Evolutionary conservation across 2,888 invertebrate genomes (phyloP), one percentile per base, ranked within the genome.

Genomic region (Troides oblongomaculatus): DNA sequence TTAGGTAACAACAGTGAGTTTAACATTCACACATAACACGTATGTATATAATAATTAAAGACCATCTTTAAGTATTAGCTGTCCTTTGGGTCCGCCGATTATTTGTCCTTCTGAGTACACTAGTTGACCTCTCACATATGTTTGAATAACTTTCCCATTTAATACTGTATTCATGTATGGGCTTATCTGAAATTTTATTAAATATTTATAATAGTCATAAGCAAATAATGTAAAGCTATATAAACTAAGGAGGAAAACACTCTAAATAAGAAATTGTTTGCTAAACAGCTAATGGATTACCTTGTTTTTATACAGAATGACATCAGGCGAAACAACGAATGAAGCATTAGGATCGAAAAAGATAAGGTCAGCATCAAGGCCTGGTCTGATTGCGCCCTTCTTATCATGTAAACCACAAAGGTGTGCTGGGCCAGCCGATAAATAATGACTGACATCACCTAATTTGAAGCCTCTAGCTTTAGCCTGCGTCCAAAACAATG

Each of bases 301-400:
- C 93, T 96, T 96, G 81, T 96, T 95, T 76, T 95, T 94, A 76
- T 95, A 94, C 30, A 93, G 87, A 73, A 96, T 94, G 46, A 90
- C 90, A 18, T 93, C 93, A 68, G 92, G 84, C 23, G 89, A 87
- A 30, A 96, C 94, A 63, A 85, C 83, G 76, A 95, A 94, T 50
- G 91, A 89, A 58, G 93, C 93, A 7, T 95, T 93, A 1, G 96
- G 95, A 84, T 95, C 93, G 92, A 96, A 96, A 73, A 96, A 93
- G 64, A 96, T 94, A 66, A 96, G 93, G 81, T 96, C 96, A 0
- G 96, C 96, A 77, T 96, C 96, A 68, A 93, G 93, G 18, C 95
- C 95, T 5, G 90, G 90, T 64, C 87, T 87, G 63, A 96, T 84
- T 69, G 92, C 88, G 0, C 96, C 95, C 81, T 96, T 96, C 10